Evolutionary conservation across 2,888 invertebrate genomes (phyloP).

Genomic region (Lepidochitona cinerea): DNA sequence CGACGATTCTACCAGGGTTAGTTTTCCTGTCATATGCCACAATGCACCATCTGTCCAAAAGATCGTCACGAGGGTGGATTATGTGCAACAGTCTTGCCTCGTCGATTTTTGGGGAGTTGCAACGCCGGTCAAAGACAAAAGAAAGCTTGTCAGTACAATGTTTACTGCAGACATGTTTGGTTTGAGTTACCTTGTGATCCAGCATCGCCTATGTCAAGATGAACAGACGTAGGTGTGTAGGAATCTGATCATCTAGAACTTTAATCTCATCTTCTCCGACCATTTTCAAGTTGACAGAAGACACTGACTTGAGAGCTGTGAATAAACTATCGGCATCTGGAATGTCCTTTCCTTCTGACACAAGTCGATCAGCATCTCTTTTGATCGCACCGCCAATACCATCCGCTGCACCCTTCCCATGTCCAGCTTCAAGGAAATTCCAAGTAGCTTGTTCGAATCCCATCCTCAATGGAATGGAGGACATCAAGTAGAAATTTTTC

Average conservation of each 20-base stretch:
- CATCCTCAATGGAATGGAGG: constrained; percentile 29
- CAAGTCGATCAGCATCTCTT: constrained; percentile 48
- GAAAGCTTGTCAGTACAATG: too few relatives aligned
- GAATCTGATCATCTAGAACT: neutral
- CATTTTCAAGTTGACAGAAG: neutral
- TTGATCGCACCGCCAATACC: constrained; percentile 57
- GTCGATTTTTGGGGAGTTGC: too few relatives aligned
- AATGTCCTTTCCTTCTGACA: constrained; percentile 24
- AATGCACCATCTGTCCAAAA: neutral
- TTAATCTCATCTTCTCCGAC: neutral
- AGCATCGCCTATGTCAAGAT: too few relatives aligned
- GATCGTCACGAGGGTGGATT: neutral
- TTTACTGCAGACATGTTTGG: too few relatives aligned
- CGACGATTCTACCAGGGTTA: neutral
- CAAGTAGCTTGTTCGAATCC: constrained; percentile 47
- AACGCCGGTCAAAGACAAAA: too few relatives aligned
- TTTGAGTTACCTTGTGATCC: too few relatives aligned
- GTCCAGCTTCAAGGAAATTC: constrained; percentile 65
- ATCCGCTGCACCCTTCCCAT: constrained; percentile 63
- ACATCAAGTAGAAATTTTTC: constrained; percentile 56
- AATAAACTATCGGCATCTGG: constrained; percentile 1
- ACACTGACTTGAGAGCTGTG: neutral
- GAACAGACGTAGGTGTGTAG: neutral
- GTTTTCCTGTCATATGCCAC: neutral
- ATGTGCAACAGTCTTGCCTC: too few relatives aligned